Percentiles rank a stretch among this genome's conserved stretches.
Evolutionary conservation across 2,888 invertebrate genomes (phyloP).

Genomic region (Escarpia spicata): DNA sequence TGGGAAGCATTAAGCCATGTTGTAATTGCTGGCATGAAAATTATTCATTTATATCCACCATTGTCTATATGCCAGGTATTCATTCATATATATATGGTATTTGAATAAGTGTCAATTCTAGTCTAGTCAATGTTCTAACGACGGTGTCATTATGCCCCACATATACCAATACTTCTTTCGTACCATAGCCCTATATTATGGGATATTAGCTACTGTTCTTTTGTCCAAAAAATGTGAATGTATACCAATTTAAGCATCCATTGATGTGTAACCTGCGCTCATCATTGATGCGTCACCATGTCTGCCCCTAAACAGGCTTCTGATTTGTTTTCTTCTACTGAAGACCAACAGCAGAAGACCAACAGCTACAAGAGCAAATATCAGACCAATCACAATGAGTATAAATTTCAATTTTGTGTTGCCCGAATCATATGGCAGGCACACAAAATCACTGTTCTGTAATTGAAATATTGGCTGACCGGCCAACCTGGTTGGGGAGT

Average conservation of each 20-base stretch:
- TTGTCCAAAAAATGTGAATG: not conserved
- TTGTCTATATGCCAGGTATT: too few relatives aligned
- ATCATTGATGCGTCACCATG: not conserved
- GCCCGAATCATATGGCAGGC: not conserved
- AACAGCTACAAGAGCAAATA: not conserved
- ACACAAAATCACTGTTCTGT: not conserved
- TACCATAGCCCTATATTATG: not conserved
- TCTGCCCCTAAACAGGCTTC: not conserved
- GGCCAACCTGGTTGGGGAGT: not conserved
- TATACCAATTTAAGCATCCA: not conserved
- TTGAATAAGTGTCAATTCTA: too few relatives aligned
- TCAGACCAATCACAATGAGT: not conserved
- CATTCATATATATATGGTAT: too few relatives aligned
- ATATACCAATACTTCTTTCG: too few relatives aligned
- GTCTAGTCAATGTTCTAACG: too few relatives aligned
- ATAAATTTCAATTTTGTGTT: not conserved
- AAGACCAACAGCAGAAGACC: not conserved
- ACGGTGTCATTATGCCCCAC: too few relatives aligned
- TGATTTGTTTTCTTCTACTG: not conserved
- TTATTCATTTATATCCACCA: too few relatives aligned
- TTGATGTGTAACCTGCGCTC: not conserved
- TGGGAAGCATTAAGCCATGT: too few relatives aligned
- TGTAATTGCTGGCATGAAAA: too few relatives aligned
- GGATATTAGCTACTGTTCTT: not conserved
- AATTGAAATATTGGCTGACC: not conserved